Percentiles rank a stretch among this genome's conserved stretches.
Evolutionary conservation across 2,888 invertebrate species (phyloP).

Genomic region (Cryptops parisi): DNA sequence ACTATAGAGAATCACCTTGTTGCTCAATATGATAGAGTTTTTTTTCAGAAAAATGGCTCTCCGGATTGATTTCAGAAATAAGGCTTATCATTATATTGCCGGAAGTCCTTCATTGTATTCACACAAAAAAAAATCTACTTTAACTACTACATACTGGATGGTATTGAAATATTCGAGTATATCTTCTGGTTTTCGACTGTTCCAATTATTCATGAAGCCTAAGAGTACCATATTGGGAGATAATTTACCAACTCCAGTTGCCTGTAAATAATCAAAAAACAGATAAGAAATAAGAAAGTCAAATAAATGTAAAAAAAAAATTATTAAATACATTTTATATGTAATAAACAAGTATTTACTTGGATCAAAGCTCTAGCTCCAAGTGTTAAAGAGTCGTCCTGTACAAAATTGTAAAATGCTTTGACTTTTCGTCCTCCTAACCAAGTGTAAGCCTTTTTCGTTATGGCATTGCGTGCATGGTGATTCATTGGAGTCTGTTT

Average conservation of each 20-base stretch:
- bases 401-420: slow-evolving; percentile 14
- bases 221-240: slow-evolving; percentile 1
- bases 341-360: background rate
- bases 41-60: no score
- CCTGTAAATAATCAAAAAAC: background rate
- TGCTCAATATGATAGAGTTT: no score
- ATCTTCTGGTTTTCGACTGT: slow-evolving; percentile 9
- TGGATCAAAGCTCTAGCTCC: slow-evolving; percentile 2
- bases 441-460: slow-evolving; percentile 21
- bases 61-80: no score
- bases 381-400: background rate
- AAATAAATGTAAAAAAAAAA: background rate
- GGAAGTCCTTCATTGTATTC: no score
- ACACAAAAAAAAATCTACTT: background rate
- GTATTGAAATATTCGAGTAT: slow-evolving; percentile 18
- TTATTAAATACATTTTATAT: background rate
- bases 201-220: slow-evolving; percentile 14
- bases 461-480: background rate
- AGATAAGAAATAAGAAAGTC: background rate
- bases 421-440: slow-evolving; percentile 14
- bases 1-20: background rate
- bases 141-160: slow-evolving; percentile 14
- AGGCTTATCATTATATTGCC: no score
- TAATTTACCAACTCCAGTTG: slow-evolving; percentile 6
- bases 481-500: slow-evolving; percentile 24